Evolutionary conservation across 2,888 invertebrate genomes (phyloP), one percentile per base, ranked within the genome.

Genomic region (Eupsilia transversa): DNA sequence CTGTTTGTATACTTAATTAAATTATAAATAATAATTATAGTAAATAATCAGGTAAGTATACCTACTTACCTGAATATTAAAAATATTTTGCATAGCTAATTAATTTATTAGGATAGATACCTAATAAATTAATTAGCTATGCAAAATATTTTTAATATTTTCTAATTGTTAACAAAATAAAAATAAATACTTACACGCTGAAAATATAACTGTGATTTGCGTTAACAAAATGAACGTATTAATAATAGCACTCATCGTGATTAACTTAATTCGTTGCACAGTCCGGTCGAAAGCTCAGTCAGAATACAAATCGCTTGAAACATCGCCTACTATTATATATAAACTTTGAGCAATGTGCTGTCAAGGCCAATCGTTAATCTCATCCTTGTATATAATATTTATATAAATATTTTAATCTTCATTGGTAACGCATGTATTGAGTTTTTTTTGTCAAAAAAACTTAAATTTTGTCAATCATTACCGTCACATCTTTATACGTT

Each of bases 131-230:
- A 30, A 54, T 30, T 30, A 30, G 7, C 2, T 17, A 27, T 17
- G 9, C 17, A 33, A 49, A 49, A 61, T 54, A 64, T 23, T 64
- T 33, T 20, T 27, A 5, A 4, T 7, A 14, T 27, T 66, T 38
- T 3, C 1, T 67, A 71, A 52, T 23, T 73, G 56, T 10, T 14
- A 52, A 27, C 41, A 10, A 68, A 71, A 57, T 65, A 41, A 63
- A 75, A 80, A 68, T 64, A 43, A 72, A 35, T 20, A 92, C 93
- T 93, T 88, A 93, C 93, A 79, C 23, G 85, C 89, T 57, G 90
- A 75, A 52, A 89, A 87, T 69, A 89, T 86, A 57, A 88, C 74
- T 33, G 86, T 66, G 41, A 90, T 71, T 77, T 92, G 91, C 61
- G 83, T 77, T 43, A 90, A 60, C 70, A 92, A 79, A 59, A 91